These are phyloP conservation scores for Monomorium pharaonis DNA, from an alignment of 1,140 invertebrate species.

Conservation along the genomic window DNA sequence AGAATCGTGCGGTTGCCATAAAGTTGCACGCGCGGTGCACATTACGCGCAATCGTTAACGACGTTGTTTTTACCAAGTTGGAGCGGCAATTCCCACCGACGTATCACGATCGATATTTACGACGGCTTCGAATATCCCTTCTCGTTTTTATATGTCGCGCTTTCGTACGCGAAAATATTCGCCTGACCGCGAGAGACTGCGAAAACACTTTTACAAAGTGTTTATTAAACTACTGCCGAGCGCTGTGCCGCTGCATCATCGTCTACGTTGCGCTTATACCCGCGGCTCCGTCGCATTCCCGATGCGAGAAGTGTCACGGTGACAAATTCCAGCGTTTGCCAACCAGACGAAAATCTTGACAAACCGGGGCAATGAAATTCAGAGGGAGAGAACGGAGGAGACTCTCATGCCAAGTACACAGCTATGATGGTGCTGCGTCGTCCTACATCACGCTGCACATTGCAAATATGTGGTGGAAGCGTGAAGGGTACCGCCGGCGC, in stretches of 20 bases:
- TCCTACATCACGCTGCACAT: conserved; percentile 45
- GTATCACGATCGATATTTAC: conserved; percentile 5
- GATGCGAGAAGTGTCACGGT: conserved; percentile 45
- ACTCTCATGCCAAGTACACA: conserved; percentile 25
- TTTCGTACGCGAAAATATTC: neutral
- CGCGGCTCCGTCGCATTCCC: conserved; percentile 1
- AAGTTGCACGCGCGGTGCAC: conserved; percentile 32
- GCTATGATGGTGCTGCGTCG: neutral
- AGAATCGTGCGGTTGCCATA: conserved; percentile 29
- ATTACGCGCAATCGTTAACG: conserved; percentile 53
- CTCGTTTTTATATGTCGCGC: neutral
- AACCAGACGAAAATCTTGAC: conserved; percentile 50
- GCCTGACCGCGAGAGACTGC: neutral
- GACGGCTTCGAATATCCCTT: neutral
- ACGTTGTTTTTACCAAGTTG: conserved; percentile 54
- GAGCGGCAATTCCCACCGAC: conserved; percentile 12
- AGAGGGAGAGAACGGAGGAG: neutral
- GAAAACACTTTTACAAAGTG: conserved; percentile 19
- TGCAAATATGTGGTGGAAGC: conserved; percentile 20
- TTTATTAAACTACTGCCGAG: conserved; percentile 16
- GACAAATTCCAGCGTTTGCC: conserved; percentile 45
- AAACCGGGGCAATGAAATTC: conserved; percentile 62
- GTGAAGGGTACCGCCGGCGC: neutral
- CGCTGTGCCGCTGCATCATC: neutral
- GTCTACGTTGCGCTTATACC: conserved; percentile 1